Conservation (phyloP, 2,113 vertebrate species). For the Echinops telfairi region DNA sequence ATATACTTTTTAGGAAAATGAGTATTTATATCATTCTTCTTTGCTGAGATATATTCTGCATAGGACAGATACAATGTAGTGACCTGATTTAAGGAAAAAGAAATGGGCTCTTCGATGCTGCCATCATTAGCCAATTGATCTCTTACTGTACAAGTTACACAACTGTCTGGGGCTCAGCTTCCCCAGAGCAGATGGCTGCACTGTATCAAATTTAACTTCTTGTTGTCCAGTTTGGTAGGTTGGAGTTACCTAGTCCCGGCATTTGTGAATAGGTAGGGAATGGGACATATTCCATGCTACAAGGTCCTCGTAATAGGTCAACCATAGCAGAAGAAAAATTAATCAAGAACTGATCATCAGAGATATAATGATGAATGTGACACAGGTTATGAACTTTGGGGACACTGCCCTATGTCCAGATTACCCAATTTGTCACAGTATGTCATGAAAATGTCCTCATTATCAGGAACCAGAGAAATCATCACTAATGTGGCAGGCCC, state of each 20-base stretch:
- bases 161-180: neutral
- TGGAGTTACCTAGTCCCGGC: neutral
- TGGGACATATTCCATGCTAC: neutral
- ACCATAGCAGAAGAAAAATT: neutral
- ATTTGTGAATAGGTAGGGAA: neutral
- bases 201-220: neutral
- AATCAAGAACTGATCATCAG: neutral
- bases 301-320: neutral
- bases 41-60: neutral
- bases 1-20: constrained; percentile 36
- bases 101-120: neutral
- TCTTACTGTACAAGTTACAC: neutral
- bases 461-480: neutral
- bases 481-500: neutral
- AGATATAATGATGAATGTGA: neutral
- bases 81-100: neutral
- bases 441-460: neutral
- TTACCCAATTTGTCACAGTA: neutral
- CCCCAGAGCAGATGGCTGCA: neutral
- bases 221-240: neutral
- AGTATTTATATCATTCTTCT: neutral
- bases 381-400: neutral
- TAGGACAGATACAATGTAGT: neutral
- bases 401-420: neutral
- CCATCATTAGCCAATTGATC: neutral